Base-by-base conservation (phyloP, 2,113 vertebrate species). In the Aphelocoma coerulescens region DNA sequence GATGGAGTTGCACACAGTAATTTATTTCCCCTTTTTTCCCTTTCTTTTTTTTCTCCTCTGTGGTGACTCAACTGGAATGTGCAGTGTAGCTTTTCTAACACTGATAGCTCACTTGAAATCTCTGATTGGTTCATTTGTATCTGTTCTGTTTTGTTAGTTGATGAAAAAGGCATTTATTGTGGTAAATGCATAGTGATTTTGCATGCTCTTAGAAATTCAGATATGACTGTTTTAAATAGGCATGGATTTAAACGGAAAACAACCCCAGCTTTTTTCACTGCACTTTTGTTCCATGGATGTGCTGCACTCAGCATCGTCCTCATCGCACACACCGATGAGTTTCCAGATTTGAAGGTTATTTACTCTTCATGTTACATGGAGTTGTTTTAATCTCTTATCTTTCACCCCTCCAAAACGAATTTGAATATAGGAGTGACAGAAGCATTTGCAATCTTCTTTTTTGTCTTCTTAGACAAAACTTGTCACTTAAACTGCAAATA, bases 1-100 rank as follows among this genome's bases (percentile, higher is more conserved):
- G 96, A 97, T 97, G 97, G 97, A 97, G 96, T 93, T 84, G 72
- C 97, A 96, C 65, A 96, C 92, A 88, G 97, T 95, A 91, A 98
- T 98, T 98, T 97, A 97, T 96, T 96, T 97, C 94, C 89, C 83
- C 41, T 46, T 21, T 8, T 5, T 1, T 57, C 2, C 14, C 15
- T 0, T 4, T 21, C 39, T 35, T 62, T 67, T 55, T 82, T 43
- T 23, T 20, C 6, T 28, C 37, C 44, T 91, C 95, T 93, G 67
- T 54, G 83, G 95, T 72, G 96, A 84, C 91, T 94, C 77, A 87
- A 90, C 85, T 94, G 93, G 88, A 93, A 75, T 82, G 87, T 57
- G n/a, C 85, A 79, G 94, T 89, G 91, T 95, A 69, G 73, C 83
- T 88, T 83, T 90, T 91, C 88, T 61, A 95, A 21, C 91, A 81